Evolutionary conservation across 2,888 invertebrate genomes (phyloP).

Genomic region (Sphaerophoria taeniata): DNA sequence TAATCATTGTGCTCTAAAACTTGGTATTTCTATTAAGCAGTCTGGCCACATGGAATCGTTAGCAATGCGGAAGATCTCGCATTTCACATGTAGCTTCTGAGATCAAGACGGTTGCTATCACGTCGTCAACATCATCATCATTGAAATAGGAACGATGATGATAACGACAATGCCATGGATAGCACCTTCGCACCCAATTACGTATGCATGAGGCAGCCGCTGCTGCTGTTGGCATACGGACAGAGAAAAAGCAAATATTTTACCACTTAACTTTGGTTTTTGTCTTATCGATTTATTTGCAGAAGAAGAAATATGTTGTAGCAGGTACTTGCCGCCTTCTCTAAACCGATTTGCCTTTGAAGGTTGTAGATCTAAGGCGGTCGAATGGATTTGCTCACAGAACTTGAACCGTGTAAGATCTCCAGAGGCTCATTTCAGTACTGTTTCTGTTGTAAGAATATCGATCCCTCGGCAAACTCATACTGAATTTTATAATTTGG

Average conservation of each 20-base stretch:
- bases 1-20: conserved; percentile 10
- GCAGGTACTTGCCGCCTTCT: neutral
- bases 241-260: conserved; percentile 5
- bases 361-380: conserved; percentile 17
- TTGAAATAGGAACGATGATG: conserved; percentile 29
- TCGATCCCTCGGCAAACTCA: neutral
- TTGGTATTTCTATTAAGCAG: neutral
- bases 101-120: conserved; percentile 37
- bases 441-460: neutral
- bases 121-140: neutral
- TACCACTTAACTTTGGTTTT: conserved; percentile 44
- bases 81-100: conserved; percentile 22
- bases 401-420: neutral
- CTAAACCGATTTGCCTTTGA: conserved; percentile 46
- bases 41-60: conserved; percentile 7
- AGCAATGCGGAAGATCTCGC: conserved; percentile 66
- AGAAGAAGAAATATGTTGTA: conserved; percentile 24
- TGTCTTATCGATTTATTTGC: conserved; percentile 50
- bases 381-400: neutral
- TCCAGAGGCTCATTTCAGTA: neutral
- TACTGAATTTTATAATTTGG: conserved; percentile 47
- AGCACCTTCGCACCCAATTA: conserved; percentile 72
- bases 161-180: conserved; percentile 43
- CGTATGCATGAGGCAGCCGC: conserved; percentile 39
- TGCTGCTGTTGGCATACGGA: neutral